Evolutionary conservation across 1,140 invertebrate species (phyloP).

Genomic region (Helicoverpa armigera): DNA sequence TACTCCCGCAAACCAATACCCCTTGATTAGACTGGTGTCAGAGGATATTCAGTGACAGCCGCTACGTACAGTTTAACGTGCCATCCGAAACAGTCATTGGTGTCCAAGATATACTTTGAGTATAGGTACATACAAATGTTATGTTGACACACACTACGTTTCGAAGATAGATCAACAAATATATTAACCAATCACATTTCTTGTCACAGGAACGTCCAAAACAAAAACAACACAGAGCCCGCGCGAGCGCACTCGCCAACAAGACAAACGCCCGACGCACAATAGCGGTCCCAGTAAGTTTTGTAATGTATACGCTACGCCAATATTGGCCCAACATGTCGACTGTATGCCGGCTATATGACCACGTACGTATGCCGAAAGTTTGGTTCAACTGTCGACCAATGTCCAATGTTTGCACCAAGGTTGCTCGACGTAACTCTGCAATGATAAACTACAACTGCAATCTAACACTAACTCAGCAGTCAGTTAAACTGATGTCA

Average conservation of each 20-base stretch:
- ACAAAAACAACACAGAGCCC: conserved; percentile 72
- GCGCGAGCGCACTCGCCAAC: conserved; percentile 76
- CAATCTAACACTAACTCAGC: conserved; percentile 23
- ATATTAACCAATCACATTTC: not conserved
- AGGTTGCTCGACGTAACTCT: conserved; percentile 34
- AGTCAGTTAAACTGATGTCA: conserved; percentile 26
- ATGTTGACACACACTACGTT: not conserved
- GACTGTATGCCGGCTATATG: too few relatives aligned
- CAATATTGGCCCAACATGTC: conserved; percentile 9
- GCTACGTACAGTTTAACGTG: too few relatives aligned
- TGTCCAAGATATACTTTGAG: too few relatives aligned
- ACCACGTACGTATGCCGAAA: not conserved
- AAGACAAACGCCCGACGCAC: conserved; percentile 49
- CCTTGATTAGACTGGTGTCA: too few relatives aligned
- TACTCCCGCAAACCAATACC: too few relatives aligned
- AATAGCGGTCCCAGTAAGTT: conserved; percentile 33
- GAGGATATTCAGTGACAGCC: too few relatives aligned
- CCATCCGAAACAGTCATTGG: too few relatives aligned
- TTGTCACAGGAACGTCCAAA: conserved; percentile 68
- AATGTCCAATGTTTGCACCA: conserved; percentile 21
- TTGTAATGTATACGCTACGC: conserved; percentile 6
- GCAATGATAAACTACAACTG: conserved; percentile 1
- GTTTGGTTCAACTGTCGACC: conserved; percentile 18
- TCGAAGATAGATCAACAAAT: too few relatives aligned
- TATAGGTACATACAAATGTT: too few relatives aligned